Percentiles rank a stretch among this genome's conserved stretches.
phyloP scores from a whole-genome alignment of 2,797 vertebrate genomes.

The Corythornis leucogaster region DNA sequence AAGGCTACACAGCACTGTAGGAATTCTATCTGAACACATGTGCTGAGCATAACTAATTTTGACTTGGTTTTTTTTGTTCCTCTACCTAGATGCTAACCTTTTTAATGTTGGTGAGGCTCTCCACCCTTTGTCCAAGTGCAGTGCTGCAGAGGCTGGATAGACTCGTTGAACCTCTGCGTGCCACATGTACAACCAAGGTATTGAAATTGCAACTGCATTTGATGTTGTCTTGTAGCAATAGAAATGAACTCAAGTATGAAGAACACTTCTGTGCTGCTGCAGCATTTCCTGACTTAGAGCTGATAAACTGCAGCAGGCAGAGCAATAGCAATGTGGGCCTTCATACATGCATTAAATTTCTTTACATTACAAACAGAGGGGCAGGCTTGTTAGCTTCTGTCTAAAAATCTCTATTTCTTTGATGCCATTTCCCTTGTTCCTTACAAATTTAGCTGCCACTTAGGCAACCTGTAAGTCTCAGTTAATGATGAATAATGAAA shows the following conservation, averaged over 20 bases:
- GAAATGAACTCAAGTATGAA: neutral
- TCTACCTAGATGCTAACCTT: slow-evolving; percentile 88
- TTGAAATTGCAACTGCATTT: neutral
- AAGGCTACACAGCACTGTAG: neutral
- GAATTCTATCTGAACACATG: neutral
- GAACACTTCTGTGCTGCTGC: neutral
- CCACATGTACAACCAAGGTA: slow-evolving; percentile 98
- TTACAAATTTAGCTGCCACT: neutral
- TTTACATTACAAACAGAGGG: neutral
- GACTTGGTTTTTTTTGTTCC: neutral
- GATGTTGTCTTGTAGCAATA: neutral
- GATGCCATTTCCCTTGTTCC: neutral
- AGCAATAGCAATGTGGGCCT: neutral
- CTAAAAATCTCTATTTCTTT: neutral
- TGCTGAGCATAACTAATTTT: neutral
- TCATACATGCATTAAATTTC: neutral
- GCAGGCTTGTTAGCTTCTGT: neutral
- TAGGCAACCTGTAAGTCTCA: neutral
- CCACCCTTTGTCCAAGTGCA: slow-evolving; percentile 90
- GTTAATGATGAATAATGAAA: neutral
- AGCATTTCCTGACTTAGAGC: neutral
- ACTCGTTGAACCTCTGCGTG: slow-evolving; percentile 94
- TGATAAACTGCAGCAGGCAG: neutral
- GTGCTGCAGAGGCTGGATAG: slow-evolving; percentile 96
- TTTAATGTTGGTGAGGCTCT: slow-evolving; percentile 90